Percentiles rank a stretch among this genome's conserved stretches.
These are phyloP conservation scores for Icerya purchasi DNA, from an alignment of 2,888 invertebrate genomes.

Conservation along the genomic window DNA sequence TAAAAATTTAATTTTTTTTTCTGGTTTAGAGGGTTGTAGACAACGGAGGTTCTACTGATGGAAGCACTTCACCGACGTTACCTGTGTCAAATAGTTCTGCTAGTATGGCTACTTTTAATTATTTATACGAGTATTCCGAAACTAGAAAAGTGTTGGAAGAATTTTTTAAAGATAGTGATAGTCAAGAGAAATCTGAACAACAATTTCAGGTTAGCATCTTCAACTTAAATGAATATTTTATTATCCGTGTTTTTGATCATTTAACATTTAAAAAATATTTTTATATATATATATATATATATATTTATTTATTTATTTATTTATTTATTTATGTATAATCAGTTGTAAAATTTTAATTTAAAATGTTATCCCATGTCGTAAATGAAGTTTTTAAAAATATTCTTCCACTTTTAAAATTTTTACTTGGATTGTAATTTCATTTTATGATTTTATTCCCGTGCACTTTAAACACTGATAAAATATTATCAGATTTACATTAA, in stretches of 20 bases:
- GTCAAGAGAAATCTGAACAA: conserved; percentile 13
- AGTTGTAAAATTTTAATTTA: not conserved
- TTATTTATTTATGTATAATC: not conserved
- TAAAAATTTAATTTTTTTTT: not conserved
- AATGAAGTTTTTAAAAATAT: no score
- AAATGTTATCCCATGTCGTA: no score
- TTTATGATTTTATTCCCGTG: no score
- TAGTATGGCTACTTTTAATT: conserved; percentile 51
- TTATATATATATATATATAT: not conserved
- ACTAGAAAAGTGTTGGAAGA: conserved; percentile 78
- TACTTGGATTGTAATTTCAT: no score
- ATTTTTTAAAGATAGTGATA: conserved; percentile 46
- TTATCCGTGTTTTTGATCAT: not conserved
- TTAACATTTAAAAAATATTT: not conserved
- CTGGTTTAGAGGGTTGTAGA: conserved; percentile 20
- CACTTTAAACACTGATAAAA: no score
- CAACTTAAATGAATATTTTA: not conserved
- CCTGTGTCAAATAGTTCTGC: conserved; percentile 24
- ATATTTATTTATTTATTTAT: not conserved
- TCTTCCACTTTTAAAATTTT: no score
- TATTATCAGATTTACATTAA: no score
- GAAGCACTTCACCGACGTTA: no score
- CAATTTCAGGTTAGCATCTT: conserved; percentile 14
- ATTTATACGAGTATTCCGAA: conserved; percentile 78
- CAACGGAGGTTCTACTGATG: conserved; percentile 17